Base-by-base conservation (phyloP, 2,113 vertebrate genomes). In the Hyperopisus bebe region DNA sequence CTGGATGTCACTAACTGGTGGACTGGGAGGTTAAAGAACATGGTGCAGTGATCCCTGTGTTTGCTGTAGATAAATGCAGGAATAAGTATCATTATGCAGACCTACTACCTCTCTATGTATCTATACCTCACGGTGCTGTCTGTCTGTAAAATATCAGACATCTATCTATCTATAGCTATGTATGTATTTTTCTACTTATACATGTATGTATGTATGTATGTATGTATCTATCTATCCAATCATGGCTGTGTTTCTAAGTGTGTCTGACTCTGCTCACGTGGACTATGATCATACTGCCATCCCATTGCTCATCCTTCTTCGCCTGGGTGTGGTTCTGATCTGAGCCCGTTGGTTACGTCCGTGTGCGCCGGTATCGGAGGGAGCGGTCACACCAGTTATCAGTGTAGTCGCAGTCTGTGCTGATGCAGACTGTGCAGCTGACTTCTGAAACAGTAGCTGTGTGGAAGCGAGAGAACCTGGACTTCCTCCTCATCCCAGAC, bases 401-500 rank as follows among this genome's bases (percentile, higher is more conserved):
- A 17, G 70, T 24, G 31, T 6, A 80, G 74, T 42, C 74, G n/a
- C 62, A 31, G n/a, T 31, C 62, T 24, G 39, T n/a, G 50, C 47
- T 31, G 85, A 31, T 53, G 85, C 50, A 35, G 47, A 17, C 48
- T 31, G n/a, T 39, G 31, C 27, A 87, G 47, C 85, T 53, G 50
- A 27, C n/a, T 19, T 31, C 50, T 19, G 50, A 87, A 87, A 87
- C 50, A 87, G 85, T 53, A 35, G 27, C 27, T 8, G 85, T 58
- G 88, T 62, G 51, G 88, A 58, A 46, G 5, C 15, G 80, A 89
- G 11, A 82, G 39, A 55, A 11, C 35, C n/a, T 31, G 58, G 27
- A 46, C n/a, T 86, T 90, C 58, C 85, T 74, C 24, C 24, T 31
- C 51, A 21, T 15, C 31, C 87, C 58, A 35, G 89, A 90, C 83